Conservation (phyloP, 2,113 vertebrate genomes). For the Oreochromis aureus region DNA sequence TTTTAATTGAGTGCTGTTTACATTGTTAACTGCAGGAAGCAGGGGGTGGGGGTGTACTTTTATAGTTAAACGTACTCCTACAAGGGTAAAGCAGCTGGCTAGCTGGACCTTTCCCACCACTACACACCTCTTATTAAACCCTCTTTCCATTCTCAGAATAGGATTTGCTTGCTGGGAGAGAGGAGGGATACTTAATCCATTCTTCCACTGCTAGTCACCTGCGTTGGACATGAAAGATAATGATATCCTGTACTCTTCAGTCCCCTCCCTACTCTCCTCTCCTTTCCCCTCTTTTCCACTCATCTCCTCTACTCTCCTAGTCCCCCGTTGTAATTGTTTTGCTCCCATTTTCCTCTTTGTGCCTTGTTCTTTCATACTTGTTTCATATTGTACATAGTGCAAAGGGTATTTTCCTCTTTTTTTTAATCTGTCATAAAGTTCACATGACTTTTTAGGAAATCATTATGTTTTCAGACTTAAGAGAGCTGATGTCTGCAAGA, state of each 20-base stretch:
- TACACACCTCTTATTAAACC: slow-evolving; percentile 34
- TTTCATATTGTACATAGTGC: background rate
- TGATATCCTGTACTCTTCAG: slow-evolving; percentile 34
- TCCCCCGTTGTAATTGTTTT: background rate
- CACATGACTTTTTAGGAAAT: background rate
- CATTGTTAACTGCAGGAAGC: background rate
- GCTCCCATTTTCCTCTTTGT: background rate
- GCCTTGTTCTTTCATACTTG: background rate
- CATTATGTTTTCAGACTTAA: background rate
- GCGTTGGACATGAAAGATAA: slow-evolving; percentile 52
- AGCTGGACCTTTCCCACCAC: background rate
- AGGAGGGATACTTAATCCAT: slow-evolving; percentile 27
- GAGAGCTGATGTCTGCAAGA: background rate
- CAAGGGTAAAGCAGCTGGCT: slow-evolving; percentile 46
- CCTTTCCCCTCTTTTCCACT: background rate
- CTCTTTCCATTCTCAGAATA: slow-evolving; percentile 23
- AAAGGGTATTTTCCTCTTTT: background rate
- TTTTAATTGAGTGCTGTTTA: background rate
- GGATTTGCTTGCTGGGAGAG: slow-evolving; percentile 23
- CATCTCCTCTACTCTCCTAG: background rate
- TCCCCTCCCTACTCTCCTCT: background rate
- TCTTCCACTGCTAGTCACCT: slow-evolving; percentile 57
- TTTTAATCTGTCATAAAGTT: background rate
- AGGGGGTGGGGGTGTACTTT: background rate
- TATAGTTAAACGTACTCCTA: slow-evolving; percentile 3